These are phyloP conservation scores for Brachypteracias leptosomus DNA, from an alignment of 2,113 vertebrate species.

Conservation along the genomic window DNA sequence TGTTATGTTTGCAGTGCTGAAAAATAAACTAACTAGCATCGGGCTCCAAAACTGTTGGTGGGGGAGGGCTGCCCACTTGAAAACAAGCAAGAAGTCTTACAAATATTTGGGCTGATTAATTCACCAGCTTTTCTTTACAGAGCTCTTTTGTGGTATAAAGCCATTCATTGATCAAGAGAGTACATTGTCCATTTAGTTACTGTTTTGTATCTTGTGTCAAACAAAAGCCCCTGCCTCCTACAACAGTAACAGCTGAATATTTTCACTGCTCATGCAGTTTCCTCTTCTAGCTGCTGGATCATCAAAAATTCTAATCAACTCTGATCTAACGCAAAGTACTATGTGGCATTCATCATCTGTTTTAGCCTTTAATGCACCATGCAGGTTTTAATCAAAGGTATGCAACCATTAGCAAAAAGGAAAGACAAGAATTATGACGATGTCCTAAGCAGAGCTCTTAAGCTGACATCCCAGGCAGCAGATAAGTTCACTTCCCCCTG, in stretches of 20 bases:
- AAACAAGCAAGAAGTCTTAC: constrained; percentile 23
- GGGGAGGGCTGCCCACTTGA: background rate
- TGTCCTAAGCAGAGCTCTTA: constrained; percentile 44
- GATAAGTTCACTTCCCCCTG: constrained; percentile 3
- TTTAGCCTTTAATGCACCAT: constrained; percentile 71
- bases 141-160: constrained; percentile 51
- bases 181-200: constrained; percentile 67
- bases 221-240: constrained; percentile 69
- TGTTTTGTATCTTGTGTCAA: constrained; percentile 66
- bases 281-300: constrained; percentile 62
- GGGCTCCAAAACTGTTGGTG: background rate
- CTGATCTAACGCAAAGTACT: constrained; percentile 70
- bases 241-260: constrained; percentile 66
- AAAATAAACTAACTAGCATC: background rate
- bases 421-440: constrained; percentile 68
- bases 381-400: constrained; percentile 80
- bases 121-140: constrained; percentile 48
- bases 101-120: constrained; percentile 63
- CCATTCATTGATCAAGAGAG: constrained; percentile 52
- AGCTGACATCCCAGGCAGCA: constrained; percentile 44
- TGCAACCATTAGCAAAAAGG: constrained; percentile 69
- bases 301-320: constrained; percentile 79
- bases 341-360: constrained; percentile 74
- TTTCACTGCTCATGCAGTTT: constrained; percentile 67
- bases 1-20: background rate